A percentile compares a stretch with the other conserved stretches of the same genome.
These are phyloP conservation scores for Hapalemur alaotrensis DNA, from an alignment of 2,797 vertebrate genomes.

Conservation along the genomic window DNA sequence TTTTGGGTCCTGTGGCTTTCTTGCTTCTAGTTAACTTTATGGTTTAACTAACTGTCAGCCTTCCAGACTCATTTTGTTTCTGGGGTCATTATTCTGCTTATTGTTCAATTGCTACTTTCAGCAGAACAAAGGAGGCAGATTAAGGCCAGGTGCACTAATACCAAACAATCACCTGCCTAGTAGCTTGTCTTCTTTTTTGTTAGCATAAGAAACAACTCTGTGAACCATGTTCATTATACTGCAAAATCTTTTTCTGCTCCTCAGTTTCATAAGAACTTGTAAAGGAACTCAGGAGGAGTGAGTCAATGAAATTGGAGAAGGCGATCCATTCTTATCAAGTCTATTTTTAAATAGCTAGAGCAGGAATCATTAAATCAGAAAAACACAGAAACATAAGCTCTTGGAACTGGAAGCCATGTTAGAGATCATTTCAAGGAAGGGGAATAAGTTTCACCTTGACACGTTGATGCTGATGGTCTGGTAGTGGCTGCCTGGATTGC, in stretches of 20 bases:
- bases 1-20: not conserved
- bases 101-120: not conserved
- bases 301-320: not conserved
- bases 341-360: not conserved
- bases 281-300: not conserved
- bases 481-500: not conserved
- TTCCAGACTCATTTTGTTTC: slow-evolving; percentile 5
- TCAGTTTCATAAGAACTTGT: not conserved
- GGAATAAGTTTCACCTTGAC: not conserved
- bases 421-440: slow-evolving; percentile 6
- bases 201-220: not conserved
- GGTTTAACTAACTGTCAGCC: not conserved
- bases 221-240: not conserved
- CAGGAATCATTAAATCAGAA: not conserved
- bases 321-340: not conserved
- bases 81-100: not conserved
- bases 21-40: slow-evolving; percentile 7
- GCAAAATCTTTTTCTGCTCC: not conserved
- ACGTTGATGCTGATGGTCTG: not conserved
- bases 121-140: not conserved
- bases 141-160: not conserved
- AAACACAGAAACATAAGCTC: not conserved
- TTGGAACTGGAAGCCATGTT: not conserved
- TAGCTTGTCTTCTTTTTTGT: not conserved
- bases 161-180: not conserved